These are phyloP conservation scores for Hetaerina americana DNA, from an alignment of 1,140 invertebrate species.

Conservation along the genomic window DNA sequence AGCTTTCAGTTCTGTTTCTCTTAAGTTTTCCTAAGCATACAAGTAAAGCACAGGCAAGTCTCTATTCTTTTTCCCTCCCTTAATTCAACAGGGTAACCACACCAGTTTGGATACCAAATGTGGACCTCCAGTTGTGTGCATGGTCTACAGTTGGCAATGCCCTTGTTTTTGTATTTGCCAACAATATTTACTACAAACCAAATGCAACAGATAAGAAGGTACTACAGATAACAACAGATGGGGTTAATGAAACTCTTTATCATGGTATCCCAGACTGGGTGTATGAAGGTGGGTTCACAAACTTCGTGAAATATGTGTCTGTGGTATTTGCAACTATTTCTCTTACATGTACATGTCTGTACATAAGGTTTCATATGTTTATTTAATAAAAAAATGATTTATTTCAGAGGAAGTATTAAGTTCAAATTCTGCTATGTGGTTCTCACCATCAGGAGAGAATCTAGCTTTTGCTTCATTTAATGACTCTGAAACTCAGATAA, in stretches of 20 bases:
- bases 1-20: too few relatives aligned
- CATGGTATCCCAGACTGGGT: conserved; percentile 74
- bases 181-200: conserved; percentile 66
- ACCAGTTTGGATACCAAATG: neutral
- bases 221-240: conserved; percentile 43
- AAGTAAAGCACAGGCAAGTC: too few relatives aligned
- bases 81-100: neutral
- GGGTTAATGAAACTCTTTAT: conserved; percentile 48
- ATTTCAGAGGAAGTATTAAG: conserved; percentile 79
- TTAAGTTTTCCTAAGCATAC: too few relatives aligned
- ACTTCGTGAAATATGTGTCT: neutral
- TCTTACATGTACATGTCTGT: neutral
- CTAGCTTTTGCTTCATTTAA: conserved; percentile 75
- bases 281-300: conserved; percentile 63
- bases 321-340: conserved; percentile 10
- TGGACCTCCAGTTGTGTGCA: conserved; percentile 41
- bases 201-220: conserved; percentile 31
- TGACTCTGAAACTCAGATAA: conserved; percentile 44
- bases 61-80: neutral
- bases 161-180: conserved; percentile 60
- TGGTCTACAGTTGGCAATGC: conserved; percentile 60
- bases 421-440: conserved; percentile 76
- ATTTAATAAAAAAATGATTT: conserved; percentile 11
- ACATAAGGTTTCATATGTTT: neutral
- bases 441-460: conserved; percentile 65